Evolutionary conservation across 2,797 vertebrate genomes (phyloP).

Genomic region (Sebastes matsubarae): DNA sequence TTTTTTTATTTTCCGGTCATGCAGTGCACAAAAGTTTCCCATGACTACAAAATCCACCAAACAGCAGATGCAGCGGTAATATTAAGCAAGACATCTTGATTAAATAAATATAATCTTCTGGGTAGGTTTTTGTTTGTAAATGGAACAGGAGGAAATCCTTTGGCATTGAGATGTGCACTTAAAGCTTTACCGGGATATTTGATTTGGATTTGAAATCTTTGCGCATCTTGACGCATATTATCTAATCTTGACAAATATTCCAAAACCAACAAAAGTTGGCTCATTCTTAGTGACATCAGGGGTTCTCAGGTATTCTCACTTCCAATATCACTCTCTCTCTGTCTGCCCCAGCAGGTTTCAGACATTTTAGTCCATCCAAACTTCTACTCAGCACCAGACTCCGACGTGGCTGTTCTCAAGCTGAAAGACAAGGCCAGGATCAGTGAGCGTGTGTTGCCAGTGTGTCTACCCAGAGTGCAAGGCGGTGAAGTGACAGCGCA

Average conservation of each 20-base stretch:
- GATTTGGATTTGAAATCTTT: conserved; percentile 20
- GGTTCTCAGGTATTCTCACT: not conserved
- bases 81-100: conserved; percentile 17
- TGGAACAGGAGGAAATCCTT: conserved; percentile 5
- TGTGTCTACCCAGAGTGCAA: conserved; percentile 84
- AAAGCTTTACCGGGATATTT: conserved; percentile 26
- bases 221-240: conserved; percentile 24
- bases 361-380: conserved; percentile 87
- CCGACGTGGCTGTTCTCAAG: conserved; percentile 87
- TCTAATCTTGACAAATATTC: conserved; percentile 19
- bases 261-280: conserved; percentile 17
- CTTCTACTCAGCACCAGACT: conserved; percentile 84
- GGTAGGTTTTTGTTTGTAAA: conserved; percentile 32
- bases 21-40: not conserved
- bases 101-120: conserved; percentile 35
- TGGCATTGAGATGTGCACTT: conserved; percentile 19
- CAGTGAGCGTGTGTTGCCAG: conserved; percentile 85
- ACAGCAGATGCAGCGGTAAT: conserved; percentile 29
- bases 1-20: conserved; percentile 3
- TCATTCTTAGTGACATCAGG: not conserved
- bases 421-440: conserved; percentile 89
- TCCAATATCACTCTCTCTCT: not conserved
- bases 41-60: not conserved
- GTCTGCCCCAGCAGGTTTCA: conserved; percentile 81
- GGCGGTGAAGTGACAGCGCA: conserved; percentile 73